Conservation (phyloP, 2,888 invertebrate species). For the Chrysolina haemoptera region DNA sequence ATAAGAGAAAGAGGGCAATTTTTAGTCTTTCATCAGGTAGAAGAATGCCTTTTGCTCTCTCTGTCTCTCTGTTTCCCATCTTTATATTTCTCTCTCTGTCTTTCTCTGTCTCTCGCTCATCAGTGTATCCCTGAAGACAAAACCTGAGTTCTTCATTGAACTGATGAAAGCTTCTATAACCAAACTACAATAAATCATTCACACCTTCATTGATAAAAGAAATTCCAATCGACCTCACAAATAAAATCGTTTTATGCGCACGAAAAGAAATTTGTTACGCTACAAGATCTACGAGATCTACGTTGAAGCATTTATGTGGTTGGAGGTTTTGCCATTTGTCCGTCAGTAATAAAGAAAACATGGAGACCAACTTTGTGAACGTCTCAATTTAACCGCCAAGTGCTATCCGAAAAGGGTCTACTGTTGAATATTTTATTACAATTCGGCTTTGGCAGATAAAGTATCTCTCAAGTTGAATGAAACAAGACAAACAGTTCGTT, state of each 20-base stretch:
- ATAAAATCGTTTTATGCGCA: slow-evolving; percentile 8
- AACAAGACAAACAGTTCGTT: slow-evolving; percentile 11
- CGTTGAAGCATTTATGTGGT: slow-evolving; percentile 25
- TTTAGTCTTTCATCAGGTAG: too few relatives aligned
- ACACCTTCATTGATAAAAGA: neutral
- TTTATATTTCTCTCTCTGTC: too few relatives aligned
- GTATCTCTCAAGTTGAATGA: slow-evolving; percentile 20
- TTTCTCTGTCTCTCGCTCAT: too few relatives aligned
- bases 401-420: slow-evolving; percentile 29
- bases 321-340: slow-evolving; percentile 38
- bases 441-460: slow-evolving; percentile 30
- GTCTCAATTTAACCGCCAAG: slow-evolving; percentile 50
- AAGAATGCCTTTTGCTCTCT: too few relatives aligned
- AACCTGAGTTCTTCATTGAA: too few relatives aligned
- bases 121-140: too few relatives aligned
- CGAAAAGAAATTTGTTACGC: slow-evolving; percentile 18
- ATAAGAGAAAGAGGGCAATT: too few relatives aligned
- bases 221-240: neutral
- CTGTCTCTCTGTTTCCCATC: too few relatives aligned
- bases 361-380: slow-evolving; percentile 48
- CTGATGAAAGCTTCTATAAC: neutral
- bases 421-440: slow-evolving; percentile 39
- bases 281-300: slow-evolving; percentile 15
- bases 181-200: slow-evolving; percentile 2
- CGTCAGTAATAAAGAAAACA: slow-evolving; percentile 54